Evolutionary conservation across 2,113 vertebrate genomes (phyloP).

Genomic region (Salminus brasiliensis): DNA sequence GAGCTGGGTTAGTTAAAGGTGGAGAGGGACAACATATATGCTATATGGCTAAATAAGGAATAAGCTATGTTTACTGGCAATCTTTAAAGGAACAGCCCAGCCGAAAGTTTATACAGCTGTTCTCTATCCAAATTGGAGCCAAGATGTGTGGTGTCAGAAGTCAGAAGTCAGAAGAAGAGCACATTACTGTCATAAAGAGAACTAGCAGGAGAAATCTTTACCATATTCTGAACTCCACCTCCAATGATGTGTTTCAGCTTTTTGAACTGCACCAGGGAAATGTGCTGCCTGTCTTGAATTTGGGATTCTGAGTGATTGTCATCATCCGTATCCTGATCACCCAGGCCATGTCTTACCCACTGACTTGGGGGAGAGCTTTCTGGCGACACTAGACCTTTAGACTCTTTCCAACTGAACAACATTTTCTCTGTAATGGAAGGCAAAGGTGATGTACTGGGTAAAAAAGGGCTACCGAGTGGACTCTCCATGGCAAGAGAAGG

Average conservation of each 20-base stretch:
- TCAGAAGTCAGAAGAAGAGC: too few species aligned
- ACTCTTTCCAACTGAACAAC: constrained; percentile 1
- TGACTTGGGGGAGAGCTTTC: neutral
- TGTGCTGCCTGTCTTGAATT: constrained; percentile 51
- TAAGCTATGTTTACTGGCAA: too few species aligned
- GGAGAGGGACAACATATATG: neutral
- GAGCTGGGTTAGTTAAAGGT: neutral
- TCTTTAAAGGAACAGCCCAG: too few species aligned
- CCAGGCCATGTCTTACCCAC: constrained; percentile 37
- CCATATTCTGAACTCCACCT: constrained; percentile 52
- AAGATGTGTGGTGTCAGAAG: too few species aligned
- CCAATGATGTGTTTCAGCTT: constrained; percentile 57
- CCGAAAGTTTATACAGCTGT: too few species aligned
- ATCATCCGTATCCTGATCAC: neutral
- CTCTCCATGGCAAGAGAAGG: constrained; percentile 28
- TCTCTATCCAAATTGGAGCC: too few species aligned
- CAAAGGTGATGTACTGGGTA: constrained; percentile 11
- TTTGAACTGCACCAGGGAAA: constrained; percentile 63
- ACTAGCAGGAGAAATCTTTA: constrained; percentile 48
- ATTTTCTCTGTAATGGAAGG: constrained; percentile 2
- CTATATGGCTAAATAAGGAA: neutral
- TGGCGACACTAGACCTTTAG: neutral
- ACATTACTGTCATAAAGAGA: neutral
- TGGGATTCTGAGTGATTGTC: neutral
- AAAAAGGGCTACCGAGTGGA: constrained; percentile 27